These are phyloP conservation scores for Melanotaenia parkinsoni DNA, from an alignment of 2,797 vertebrate species.

Conservation along the genomic window DNA sequence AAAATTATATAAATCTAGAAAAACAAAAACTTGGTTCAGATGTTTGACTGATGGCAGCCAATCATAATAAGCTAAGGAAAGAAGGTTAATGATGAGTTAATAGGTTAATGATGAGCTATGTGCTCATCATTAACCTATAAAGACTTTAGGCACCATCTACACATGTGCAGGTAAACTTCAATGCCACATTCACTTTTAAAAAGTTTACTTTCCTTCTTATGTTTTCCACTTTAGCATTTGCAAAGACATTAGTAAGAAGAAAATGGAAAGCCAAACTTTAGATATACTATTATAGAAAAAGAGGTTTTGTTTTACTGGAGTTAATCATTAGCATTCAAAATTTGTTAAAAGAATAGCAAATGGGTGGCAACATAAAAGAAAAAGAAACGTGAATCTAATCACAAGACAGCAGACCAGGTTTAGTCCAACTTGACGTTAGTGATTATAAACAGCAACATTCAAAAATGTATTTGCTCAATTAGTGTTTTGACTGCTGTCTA, in stretches of 20 bases:
- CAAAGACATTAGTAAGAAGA: neutral
- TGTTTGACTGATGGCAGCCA: constrained; percentile 13
- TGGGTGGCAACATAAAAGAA: neutral
- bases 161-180: neutral
- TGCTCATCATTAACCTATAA: neutral
- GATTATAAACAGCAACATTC: constrained; percentile 3
- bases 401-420: neutral
- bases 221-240: neutral
- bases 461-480: constrained; percentile 1
- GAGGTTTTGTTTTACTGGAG: neutral
- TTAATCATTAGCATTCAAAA: neutral
- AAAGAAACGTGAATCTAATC: neutral
- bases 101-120: neutral
- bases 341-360: neutral
- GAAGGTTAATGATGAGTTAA: neutral
- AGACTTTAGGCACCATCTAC: neutral
- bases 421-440: neutral
- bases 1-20: neutral
- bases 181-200: neutral
- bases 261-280: constrained; percentile 6
- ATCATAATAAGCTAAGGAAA: neutral
- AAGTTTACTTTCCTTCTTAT: neutral
- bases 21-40: neutral
- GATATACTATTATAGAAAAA: neutral
- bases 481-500: neutral